These are phyloP conservation scores for Ctenochaetus hawaiiensis DNA, from an alignment of 2,797 vertebrate genomes.

Conservation along the genomic window DNA sequence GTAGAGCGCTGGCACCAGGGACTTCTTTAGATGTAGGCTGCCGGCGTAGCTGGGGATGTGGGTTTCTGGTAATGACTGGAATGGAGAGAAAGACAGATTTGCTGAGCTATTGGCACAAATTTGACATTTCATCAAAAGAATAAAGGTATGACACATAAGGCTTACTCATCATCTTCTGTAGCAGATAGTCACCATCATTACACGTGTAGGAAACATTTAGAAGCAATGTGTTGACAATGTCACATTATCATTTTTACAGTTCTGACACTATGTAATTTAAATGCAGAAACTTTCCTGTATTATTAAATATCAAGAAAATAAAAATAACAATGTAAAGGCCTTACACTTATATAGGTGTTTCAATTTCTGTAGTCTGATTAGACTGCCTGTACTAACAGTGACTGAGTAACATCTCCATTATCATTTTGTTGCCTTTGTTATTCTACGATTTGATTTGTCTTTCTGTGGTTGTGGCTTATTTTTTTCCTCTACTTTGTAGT, in stretches of 20 bases:
- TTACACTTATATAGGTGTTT: not conserved
- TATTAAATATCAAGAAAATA: not conserved
- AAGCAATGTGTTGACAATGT: not conserved
- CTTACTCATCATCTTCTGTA: not conserved
- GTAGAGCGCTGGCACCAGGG: slow-evolving; percentile 94
- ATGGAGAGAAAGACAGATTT: slow-evolving; percentile 16
- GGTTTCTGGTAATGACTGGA: slow-evolving; percentile 94
- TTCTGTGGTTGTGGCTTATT: too few species aligned
- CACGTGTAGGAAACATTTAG: not conserved
- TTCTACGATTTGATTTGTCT: too few species aligned
- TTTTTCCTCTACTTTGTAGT: too few species aligned
- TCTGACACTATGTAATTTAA: not conserved
- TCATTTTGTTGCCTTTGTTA: not conserved
- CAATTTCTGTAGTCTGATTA: not conserved
- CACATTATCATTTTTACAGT: not conserved
- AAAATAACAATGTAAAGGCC: not conserved
- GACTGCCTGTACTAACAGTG: not conserved
- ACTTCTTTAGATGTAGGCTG: slow-evolving; percentile 94
- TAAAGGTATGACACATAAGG: slow-evolving; percentile 1
- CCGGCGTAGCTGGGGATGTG: slow-evolving; percentile 93
- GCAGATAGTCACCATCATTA: not conserved
- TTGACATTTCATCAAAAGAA: not conserved
- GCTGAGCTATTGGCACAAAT: not conserved
- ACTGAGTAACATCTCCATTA: not conserved
- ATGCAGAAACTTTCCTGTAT: too few species aligned